Evolutionary conservation across 2,888 invertebrate species (phyloP).

Genomic region (Horisme vitalbata): DNA sequence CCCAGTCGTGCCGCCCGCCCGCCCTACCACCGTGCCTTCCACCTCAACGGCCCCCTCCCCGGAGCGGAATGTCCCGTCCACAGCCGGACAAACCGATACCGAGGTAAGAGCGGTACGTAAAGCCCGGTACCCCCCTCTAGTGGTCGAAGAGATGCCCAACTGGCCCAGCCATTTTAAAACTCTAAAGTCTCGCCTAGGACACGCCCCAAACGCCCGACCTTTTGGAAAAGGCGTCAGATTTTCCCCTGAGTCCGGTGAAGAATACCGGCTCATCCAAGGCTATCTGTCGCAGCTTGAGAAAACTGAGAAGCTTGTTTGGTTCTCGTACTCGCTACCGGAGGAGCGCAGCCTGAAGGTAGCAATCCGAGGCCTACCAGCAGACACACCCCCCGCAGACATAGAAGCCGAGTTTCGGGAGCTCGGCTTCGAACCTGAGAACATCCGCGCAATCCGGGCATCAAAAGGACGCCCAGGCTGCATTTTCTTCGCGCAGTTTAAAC

Average conservation of each 20-base stretch:
- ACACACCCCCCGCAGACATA: background rate
- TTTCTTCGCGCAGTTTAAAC: background rate
- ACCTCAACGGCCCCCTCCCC: too few relatives aligned
- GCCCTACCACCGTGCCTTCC: too few relatives aligned
- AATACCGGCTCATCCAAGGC: background rate
- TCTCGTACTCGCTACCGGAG: conserved; percentile 17
- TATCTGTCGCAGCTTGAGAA: conserved; percentile 14
- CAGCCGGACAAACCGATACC: too few relatives aligned
- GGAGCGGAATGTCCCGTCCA: too few relatives aligned
- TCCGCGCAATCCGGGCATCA: background rate
- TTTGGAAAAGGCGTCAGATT: background rate
- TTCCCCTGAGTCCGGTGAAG: background rate
- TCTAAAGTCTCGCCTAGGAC: background rate
- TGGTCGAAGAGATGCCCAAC: too few relatives aligned
- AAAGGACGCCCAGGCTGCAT: background rate
- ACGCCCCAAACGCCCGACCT: background rate
- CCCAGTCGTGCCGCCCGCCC: too few relatives aligned
- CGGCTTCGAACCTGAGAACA: background rate
- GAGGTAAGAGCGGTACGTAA: too few relatives aligned
- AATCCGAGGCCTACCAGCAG: background rate
- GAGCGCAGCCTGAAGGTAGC: conserved; percentile 21
- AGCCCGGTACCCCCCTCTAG: too few relatives aligned
- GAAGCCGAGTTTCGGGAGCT: background rate
- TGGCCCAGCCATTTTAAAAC: background rate
- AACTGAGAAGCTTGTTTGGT: conserved; percentile 17